Evolutionary conservation across 2,888 invertebrate genomes (phyloP), one percentile per base, ranked within the genome.

Genomic region (Patella depressa): DNA sequence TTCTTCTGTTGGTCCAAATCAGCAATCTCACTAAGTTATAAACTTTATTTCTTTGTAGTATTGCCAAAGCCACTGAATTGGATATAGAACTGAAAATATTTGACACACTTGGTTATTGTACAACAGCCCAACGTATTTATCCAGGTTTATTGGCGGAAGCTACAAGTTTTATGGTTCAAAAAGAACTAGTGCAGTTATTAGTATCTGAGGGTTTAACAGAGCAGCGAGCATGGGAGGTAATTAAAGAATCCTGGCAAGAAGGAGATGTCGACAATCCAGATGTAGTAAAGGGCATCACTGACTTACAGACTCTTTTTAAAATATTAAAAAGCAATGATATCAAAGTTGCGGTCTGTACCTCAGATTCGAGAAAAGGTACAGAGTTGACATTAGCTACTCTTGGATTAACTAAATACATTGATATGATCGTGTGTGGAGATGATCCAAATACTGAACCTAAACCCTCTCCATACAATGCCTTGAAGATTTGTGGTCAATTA

Each of bases 331-430:
- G 84, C 45, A 88, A 92, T 80, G 88, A 88, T 65, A 86, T 92
- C 29, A 92, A 92, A 82, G 90, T 92, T 75, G 92, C 92, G 54
- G 87, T 92, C 24, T 92, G 92, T 78, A 92, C 92, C 0, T 89
- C 92, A 19, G 92, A 92, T 83, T 90, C 89, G 78, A 83, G 91
- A 17, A 79, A 85, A 45, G 87, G 87, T 7, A 89, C 89, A 7
- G 53, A 84, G 29, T 77, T 81, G 29, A 84, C 87, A 0, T 78
- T 90, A 34, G 77, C 82, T 24, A 82, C 85, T 12, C 73, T 89
- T 3, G 85, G 84, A 14, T 80, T 90, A 4, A 77, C 76, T 15
- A 80, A 89, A 78, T 87, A 87, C 81, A 82, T 92, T 4, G 92
- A 92, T 80, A 86, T 89, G 80, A 86, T 92, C 9, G 91, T 92